Evolutionary conservation across 30 jellyfish, hydroid and myxozoan species (phyloP), one percentile per base, ranked within the genome.

Genomic region (Hydra vulgaris): DNA sequence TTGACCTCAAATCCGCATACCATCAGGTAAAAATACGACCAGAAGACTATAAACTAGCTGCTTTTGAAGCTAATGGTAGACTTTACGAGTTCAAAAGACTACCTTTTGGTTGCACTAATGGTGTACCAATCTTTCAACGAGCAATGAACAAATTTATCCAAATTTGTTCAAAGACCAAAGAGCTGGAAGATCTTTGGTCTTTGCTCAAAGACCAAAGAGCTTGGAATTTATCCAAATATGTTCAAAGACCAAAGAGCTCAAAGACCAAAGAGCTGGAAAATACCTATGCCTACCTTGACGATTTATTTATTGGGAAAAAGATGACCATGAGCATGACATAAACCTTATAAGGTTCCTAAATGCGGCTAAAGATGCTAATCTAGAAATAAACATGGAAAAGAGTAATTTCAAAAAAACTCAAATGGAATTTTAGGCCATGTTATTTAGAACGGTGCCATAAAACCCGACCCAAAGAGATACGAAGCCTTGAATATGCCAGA

Each of bases 91-190:
- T 78, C 78, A 54, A 23, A n/a, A 89, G 87, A n/a, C 12, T 84
- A n/a, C 91, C 94, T 19, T 78, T 84, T 55, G 94, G 90, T 7
- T 84, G 79, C 56, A 84, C 94, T 21, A 84, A 77, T 68, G 92
- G 91, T 23, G 94, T 84, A 16, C 80, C 92, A 74, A 16, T 27
- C 53, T 84, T 84, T 52, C 90, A 84, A 54, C 24, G 94, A 20
- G 86, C 3, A 25, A 79, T 83, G 89, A 52, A 27, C 26, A 52
- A 75, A 54, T 75, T 83, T 54, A 71, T 76, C 25, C 87, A 76
- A 27, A n/a, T n/a, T n/a, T n/a, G n/a, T n/a, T n/a, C n/a, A n/a
- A n/a, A n/a, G n/a, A 54, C 74, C 52, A 27, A 83, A 7, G 78
- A 69, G n/a, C n/a, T n/a, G n/a, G n/a, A n/a, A n/a, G n/a, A n/a